phyloP scores from a whole-genome alignment of 1,140 invertebrate genomes.

The Trachymyrmex cornetzi region DNA sequence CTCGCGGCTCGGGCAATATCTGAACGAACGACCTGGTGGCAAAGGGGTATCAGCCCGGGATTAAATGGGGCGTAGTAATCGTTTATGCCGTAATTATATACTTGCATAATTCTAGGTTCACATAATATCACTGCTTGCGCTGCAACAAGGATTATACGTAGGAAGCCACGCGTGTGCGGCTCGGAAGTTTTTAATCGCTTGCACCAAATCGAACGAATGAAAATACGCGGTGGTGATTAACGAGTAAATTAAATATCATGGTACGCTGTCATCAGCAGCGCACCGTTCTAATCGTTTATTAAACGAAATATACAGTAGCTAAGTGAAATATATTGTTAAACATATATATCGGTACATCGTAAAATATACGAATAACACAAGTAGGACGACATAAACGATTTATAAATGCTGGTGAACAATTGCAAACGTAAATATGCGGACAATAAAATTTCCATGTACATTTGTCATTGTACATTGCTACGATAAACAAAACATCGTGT shows the following conservation, averaged over 20 bases:
- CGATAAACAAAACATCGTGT: slow-evolving; percentile 6
- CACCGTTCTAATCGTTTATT: background rate
- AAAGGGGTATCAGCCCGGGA: slow-evolving; percentile 63
- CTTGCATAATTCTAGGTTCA: slow-evolving; percentile 56
- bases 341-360: background rate
- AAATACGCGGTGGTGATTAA: slow-evolving; percentile 15
- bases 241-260: slow-evolving; percentile 28
- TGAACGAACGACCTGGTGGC: slow-evolving; percentile 52
- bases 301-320: slow-evolving; percentile 5
- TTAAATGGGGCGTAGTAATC: slow-evolving; percentile 69
- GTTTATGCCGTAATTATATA: slow-evolving; percentile 69
- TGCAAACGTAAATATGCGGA: background rate
- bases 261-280: background rate
- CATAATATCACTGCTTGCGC: slow-evolving; percentile 32
- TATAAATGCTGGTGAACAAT: background rate
- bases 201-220: background rate
- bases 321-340: slow-evolving; percentile 7
- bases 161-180: background rate
- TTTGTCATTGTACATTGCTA: background rate
- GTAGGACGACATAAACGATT: background rate
- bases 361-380: background rate
- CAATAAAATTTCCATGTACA: background rate
- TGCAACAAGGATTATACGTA: slow-evolving; percentile 22
- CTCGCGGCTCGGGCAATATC: slow-evolving; percentile 39
- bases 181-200: slow-evolving; percentile 29